Conservation (phyloP, 1,140 invertebrate species). For the Andrena cerasifolii region DNA sequence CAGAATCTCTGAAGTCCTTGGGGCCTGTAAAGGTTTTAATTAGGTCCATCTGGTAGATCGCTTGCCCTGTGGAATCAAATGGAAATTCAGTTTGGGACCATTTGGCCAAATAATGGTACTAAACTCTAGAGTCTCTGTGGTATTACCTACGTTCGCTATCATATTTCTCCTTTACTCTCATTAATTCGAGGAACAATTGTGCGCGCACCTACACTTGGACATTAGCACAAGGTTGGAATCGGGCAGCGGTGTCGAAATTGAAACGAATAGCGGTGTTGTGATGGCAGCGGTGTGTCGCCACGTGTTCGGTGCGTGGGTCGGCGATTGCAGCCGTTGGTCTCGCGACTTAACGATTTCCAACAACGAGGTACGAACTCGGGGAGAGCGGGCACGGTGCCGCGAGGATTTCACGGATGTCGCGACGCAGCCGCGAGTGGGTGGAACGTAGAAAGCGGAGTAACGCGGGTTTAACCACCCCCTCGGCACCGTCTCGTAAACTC, state of each 20-base stretch:
- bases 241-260: conserved; percentile 1
- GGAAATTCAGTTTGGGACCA: no score
- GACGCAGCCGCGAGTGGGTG: conserved; percentile 32
- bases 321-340: conserved; percentile 33
- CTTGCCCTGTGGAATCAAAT: no score
- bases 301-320: conserved; percentile 43
- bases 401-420: conserved; percentile 54
- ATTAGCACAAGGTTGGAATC: neutral
- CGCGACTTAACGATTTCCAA: conserved; percentile 59
- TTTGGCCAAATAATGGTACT: no score
- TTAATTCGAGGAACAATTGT: neutral
- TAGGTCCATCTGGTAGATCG: no score
- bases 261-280: conserved; percentile 30
- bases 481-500: neutral
- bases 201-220: no score
- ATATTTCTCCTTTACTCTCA: no score
- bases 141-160: no score
- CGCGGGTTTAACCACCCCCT: conserved; percentile 21
- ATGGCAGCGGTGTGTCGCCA: conserved; percentile 37
- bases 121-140: no score
- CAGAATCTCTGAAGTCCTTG: no score
- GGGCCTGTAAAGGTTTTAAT: no score
- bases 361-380: conserved; percentile 27
- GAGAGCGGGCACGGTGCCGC: conserved; percentile 2
- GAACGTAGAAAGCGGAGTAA: conserved; percentile 50